phyloP scores from a whole-genome alignment of 2,113 vertebrate species.

The Aythya baeri region DNA sequence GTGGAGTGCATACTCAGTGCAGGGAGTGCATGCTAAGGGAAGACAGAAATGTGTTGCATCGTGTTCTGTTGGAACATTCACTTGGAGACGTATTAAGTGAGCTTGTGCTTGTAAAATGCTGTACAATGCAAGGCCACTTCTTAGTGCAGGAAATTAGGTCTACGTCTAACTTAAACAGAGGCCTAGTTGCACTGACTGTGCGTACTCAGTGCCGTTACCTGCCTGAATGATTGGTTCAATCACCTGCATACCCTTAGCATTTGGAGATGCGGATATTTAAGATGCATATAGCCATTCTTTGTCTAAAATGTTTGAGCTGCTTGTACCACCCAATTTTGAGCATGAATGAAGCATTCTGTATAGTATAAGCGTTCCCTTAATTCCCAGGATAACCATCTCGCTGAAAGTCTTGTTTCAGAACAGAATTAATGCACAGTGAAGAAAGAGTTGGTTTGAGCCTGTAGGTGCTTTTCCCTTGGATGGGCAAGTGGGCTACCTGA shows the following conservation, averaged over 20 bases:
- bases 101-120: not conserved
- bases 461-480: not conserved
- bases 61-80: not conserved
- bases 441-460: not conserved
- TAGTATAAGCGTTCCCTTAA: not conserved
- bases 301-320: not conserved
- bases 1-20: not conserved
- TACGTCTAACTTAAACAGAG: not conserved
- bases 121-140: not conserved
- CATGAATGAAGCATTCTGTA: not conserved
- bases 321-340: not conserved
- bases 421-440: not conserved
- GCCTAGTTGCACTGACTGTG: not conserved
- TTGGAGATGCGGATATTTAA: not conserved
- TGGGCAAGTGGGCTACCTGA: not conserved
- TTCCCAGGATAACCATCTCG: not conserved
- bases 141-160: not conserved
- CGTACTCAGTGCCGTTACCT: not conserved
- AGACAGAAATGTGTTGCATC: not conserved
- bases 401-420: not conserved
- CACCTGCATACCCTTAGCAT: not conserved
- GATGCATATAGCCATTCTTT: not conserved
- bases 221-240: not conserved
- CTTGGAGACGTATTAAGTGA: not conserved
- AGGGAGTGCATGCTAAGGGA: fast-evolving